Evolutionary conservation across 1,140 invertebrate species (phyloP).

Genomic region (Drosophila cardini): DNA sequence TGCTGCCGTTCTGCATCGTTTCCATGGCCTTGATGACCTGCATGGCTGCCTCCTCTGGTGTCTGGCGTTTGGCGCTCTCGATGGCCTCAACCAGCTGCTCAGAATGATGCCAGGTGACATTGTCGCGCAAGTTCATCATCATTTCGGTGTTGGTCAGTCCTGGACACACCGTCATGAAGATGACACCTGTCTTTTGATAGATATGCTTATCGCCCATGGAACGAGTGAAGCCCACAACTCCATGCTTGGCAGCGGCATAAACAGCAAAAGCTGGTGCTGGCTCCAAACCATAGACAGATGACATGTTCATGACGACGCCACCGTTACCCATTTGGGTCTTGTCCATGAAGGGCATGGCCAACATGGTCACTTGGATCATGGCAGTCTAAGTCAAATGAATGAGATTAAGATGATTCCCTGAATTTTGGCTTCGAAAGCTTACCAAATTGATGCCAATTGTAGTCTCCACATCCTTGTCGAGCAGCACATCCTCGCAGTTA

Average conservation of each 20-base stretch:
- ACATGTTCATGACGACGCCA: slow-evolving; percentile 88
- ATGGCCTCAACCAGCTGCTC: slow-evolving; percentile 68
- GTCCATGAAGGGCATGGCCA: slow-evolving; percentile 85
- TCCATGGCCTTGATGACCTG: slow-evolving; percentile 76
- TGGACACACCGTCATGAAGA: slow-evolving; percentile 73
- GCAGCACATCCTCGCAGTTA: slow-evolving; percentile 74
- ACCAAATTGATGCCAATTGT: slow-evolving; percentile 81
- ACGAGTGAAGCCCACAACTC: slow-evolving; percentile 85
- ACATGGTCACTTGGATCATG: slow-evolving; percentile 67
- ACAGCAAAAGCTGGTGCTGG: slow-evolving; percentile 81
- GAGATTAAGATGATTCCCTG: no score
- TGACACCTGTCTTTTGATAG: slow-evolving; percentile 69
- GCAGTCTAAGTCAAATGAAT: slow-evolving; percentile 46
- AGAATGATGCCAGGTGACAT: slow-evolving; percentile 68
- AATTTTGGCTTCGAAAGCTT: no score
- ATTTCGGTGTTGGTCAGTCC: slow-evolving; percentile 71
- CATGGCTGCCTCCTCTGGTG: slow-evolving; percentile 68
- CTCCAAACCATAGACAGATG: slow-evolving; percentile 87
- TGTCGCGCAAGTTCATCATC: slow-evolving; percentile 78
- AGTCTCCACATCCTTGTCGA: slow-evolving; percentile 74
- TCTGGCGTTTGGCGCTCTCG: slow-evolving; percentile 71
- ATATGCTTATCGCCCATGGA: slow-evolving; percentile 76
- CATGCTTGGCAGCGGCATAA: slow-evolving; percentile 85
- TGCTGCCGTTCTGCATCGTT: slow-evolving; percentile 74
- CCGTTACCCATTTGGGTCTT: slow-evolving; percentile 87